Percentiles rank a stretch among this genome's conserved stretches.
Evolutionary conservation across 2,113 vertebrate species (phyloP).

Genomic region (Patagioenas fasciata): DNA sequence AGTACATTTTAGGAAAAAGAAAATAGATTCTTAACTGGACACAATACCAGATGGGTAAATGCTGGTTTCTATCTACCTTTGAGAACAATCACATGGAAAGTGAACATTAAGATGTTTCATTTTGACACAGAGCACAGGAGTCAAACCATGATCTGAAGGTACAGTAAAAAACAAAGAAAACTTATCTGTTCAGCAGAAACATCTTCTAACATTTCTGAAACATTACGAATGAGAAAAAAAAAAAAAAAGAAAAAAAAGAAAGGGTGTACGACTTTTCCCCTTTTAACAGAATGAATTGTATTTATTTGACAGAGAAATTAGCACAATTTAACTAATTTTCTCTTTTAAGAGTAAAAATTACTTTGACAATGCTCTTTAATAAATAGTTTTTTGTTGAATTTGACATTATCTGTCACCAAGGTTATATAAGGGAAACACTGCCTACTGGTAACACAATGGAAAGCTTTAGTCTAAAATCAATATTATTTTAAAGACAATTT

Average conservation of each 20-base stretch:
- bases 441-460: slow-evolving; percentile 53
- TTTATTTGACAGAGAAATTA: slow-evolving; percentile 32
- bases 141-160: not conserved
- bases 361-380: not conserved
- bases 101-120: slow-evolving; percentile 26
- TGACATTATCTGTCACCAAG: slow-evolving; percentile 35
- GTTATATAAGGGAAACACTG: slow-evolving; percentile 50
- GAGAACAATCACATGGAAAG: not conserved
- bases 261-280: not conserved
- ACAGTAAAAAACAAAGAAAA: not conserved
- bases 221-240: not conserved
- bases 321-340: slow-evolving; percentile 4
- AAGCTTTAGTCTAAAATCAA: slow-evolving; percentile 75
- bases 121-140: not conserved
- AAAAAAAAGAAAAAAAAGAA: not conserved
- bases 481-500: slow-evolving; percentile 76
- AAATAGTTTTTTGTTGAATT: not conserved
- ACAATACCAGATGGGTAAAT: not conserved
- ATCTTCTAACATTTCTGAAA: not conserved
- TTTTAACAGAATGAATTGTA: not conserved
- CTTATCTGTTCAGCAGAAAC: not conserved
- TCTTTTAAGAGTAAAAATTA: not conserved
- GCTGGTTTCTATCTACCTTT: not conserved
- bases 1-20: not conserved
- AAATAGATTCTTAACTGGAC: not conserved